phyloP scores from a whole-genome alignment of 2,797 vertebrate species.

The Pangasius djambal region DNA sequence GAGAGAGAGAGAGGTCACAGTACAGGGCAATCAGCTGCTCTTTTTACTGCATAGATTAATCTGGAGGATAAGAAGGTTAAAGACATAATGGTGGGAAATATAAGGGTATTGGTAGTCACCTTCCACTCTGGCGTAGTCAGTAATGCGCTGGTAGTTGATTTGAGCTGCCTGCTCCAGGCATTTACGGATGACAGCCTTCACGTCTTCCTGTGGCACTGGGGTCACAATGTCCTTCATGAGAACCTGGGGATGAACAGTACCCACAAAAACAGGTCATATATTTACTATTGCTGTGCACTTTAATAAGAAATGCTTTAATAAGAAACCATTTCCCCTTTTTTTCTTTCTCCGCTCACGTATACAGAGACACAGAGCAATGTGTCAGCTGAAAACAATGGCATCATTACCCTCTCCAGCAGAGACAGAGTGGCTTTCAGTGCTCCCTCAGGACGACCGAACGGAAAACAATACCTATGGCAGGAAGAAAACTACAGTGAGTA shows the following conservation, averaged over 20 bases:
- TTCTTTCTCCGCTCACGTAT: neutral
- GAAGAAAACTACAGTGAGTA: conserved; percentile 38
- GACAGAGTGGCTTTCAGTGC: conserved; percentile 98
- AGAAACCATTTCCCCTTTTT: neutral
- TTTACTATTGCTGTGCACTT: neutral
- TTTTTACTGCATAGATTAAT: conserved; percentile 20
- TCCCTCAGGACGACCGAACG: conserved; percentile 97
- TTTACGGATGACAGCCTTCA: conserved; percentile 98
- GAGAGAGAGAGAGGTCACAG: neutral
- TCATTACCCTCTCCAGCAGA: conserved; percentile 95
- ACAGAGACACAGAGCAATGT: conserved; percentile 29
- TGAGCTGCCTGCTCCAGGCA: conserved; percentile 98
- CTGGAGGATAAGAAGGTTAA: conserved; percentile 39
- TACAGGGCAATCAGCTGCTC: neutral
- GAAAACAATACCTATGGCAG: conserved; percentile 92
- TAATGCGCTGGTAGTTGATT: conserved; percentile 95
- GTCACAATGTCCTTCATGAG: conserved; percentile 99
- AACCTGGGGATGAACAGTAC: conserved; percentile 67
- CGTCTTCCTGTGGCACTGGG: conserved; percentile 96
- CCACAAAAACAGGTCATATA: neutral
- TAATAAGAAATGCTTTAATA: neutral
- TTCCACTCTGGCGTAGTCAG: conserved; percentile 98
- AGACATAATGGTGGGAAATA: conserved; percentile 17
- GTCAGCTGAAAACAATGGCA: conserved; percentile 40
- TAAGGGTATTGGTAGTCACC: conserved; percentile 78